phyloP scores from a whole-genome alignment of 2,888 invertebrate genomes.

The Rhingia campestris region DNA sequence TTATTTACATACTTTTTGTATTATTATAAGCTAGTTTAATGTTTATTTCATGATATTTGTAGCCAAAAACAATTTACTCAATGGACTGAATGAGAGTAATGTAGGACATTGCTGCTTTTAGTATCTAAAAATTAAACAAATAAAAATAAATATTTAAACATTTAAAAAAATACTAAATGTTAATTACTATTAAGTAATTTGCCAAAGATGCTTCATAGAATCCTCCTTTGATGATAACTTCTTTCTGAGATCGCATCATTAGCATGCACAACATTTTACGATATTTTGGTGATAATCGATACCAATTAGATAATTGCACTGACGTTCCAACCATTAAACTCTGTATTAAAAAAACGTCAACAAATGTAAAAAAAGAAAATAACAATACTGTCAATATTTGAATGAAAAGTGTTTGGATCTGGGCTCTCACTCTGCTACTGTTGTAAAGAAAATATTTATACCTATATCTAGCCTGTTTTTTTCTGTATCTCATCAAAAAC shows the following conservation, averaged over 20 bases:
- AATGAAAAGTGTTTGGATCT: no score
- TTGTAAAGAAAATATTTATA: no score
- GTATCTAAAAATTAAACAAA: slow-evolving; percentile 33
- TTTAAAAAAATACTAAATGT: neutral
- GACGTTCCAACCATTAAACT: slow-evolving; percentile 78
- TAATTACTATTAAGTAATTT: slow-evolving; percentile 78
- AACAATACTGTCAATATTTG: no score
- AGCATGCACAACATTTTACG: slow-evolving; percentile 77
- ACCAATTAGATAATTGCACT: slow-evolving; percentile 79
- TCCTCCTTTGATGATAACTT: slow-evolving; percentile 78
- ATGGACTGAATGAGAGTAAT: slow-evolving; percentile 63
- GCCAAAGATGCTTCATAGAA: slow-evolving; percentile 81
- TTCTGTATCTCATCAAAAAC: no score
- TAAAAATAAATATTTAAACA: no score
- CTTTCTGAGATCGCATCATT: slow-evolving; percentile 78
- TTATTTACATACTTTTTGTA: no score
- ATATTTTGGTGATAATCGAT: slow-evolving; percentile 77
- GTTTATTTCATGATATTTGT: no score
- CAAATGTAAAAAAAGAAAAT: neutral
- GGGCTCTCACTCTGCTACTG: no score
- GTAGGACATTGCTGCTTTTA: slow-evolving; percentile 62
- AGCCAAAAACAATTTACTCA: slow-evolving; percentile 9
- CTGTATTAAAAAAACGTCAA: slow-evolving; percentile 70
- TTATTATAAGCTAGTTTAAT: no score
- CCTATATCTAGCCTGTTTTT: no score